Evolutionary conservation across 2,888 invertebrate species (phyloP).

Genomic region (Cremastinae sp.): DNA sequence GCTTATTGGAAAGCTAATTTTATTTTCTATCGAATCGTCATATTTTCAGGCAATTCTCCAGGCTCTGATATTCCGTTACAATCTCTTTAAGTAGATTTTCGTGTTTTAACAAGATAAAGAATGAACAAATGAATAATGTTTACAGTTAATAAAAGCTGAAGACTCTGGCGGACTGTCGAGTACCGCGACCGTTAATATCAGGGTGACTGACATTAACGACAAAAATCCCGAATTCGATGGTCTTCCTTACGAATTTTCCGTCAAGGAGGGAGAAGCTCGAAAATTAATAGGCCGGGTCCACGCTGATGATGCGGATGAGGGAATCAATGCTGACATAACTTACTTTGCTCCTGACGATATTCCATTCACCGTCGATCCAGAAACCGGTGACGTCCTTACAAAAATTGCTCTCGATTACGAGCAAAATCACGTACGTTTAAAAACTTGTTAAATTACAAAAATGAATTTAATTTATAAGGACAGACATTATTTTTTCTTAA

Average conservation of each 20-base stretch:
- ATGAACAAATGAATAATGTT: too few relatives aligned
- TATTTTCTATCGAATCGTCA: too few relatives aligned
- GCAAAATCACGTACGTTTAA: constrained; percentile 84
- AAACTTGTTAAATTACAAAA: neutral
- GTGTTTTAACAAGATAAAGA: too few relatives aligned
- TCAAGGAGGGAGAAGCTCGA: constrained; percentile 86
- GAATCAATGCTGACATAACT: constrained; percentile 90
- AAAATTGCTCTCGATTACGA: constrained; percentile 91
- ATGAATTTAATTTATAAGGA: too few relatives aligned
- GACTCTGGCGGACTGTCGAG: constrained; percentile 91
- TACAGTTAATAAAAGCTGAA: constrained; percentile 90
- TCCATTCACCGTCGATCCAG: constrained; percentile 90
- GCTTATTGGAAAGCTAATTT: too few relatives aligned
- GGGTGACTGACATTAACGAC: constrained; percentile 95
- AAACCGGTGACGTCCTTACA: constrained; percentile 90
- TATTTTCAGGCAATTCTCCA: too few relatives aligned
- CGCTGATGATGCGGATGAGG: constrained; percentile 93
- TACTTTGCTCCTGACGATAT: constrained; percentile 90
- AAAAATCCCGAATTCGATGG: constrained; percentile 94
- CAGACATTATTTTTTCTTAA: too few relatives aligned
- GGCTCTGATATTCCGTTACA: too few relatives aligned
- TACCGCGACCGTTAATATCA: constrained; percentile 92
- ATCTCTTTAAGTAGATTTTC: too few relatives aligned
- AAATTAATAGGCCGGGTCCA: constrained; percentile 88
- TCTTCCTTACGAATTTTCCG: constrained; percentile 90